Percentiles rank a stretch among this genome's conserved stretches.
Conservation (phyloP, 2,797 vertebrate species). For the Oreortyx pictus region DNA sequence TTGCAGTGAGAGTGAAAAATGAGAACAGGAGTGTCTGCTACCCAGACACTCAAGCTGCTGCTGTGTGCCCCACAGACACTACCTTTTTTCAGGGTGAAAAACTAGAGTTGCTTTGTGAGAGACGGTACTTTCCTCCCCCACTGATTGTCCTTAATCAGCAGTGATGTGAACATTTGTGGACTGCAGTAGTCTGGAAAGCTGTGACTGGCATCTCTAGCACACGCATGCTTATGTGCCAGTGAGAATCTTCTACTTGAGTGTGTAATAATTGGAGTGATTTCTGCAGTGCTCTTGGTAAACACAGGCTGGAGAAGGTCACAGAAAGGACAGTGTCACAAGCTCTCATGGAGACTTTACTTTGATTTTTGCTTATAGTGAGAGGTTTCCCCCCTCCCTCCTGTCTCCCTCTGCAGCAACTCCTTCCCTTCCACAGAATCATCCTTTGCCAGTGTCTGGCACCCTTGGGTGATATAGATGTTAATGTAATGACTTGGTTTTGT, state of each 20-base stretch:
- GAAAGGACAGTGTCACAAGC: not conserved
- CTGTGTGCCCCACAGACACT: not conserved
- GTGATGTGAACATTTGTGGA: not conserved
- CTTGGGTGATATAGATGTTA: not conserved
- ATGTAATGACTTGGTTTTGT: conserved; percentile 7
- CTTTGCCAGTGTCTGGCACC: not conserved
- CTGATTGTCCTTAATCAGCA: not conserved
- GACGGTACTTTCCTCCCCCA: not conserved
- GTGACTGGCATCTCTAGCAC: not conserved
- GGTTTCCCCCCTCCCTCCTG: not conserved
- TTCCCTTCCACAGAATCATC: not conserved
- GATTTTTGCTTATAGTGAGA: not conserved
- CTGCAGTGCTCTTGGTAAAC: not conserved
- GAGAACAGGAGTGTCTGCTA: not conserved
- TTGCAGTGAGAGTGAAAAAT: not conserved
- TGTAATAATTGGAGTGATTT: conserved; percentile 17
- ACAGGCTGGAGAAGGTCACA: not conserved
- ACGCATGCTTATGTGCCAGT: not conserved
- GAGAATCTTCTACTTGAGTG: not conserved
- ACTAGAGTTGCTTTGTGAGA: not conserved
- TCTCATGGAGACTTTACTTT: not conserved
- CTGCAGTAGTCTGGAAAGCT: not conserved
- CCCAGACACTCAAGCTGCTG: not conserved
- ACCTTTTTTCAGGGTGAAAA: not conserved
- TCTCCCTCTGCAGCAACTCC: not conserved